Evolutionary conservation across 2,113 vertebrate species (phyloP).

Genomic region (Charadrius vociferus): DNA sequence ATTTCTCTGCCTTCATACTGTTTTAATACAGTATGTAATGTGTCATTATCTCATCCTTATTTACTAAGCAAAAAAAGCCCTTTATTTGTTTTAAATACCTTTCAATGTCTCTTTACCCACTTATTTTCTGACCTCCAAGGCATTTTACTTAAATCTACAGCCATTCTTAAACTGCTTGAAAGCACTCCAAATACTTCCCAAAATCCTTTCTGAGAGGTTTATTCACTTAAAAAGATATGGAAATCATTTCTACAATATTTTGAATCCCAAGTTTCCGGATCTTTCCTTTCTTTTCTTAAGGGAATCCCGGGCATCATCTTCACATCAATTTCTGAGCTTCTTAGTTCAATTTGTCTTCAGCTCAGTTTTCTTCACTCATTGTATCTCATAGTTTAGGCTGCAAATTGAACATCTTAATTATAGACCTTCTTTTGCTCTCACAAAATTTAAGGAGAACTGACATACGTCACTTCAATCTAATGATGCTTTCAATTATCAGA

Average conservation of each 20-base stretch:
- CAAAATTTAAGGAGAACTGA: background rate
- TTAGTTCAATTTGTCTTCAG: background rate
- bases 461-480: background rate
- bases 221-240: background rate
- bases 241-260: background rate
- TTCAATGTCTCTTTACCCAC: background rate
- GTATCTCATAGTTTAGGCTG: background rate
- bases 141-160: background rate
- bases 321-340: background rate
- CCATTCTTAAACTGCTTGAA: background rate
- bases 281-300: background rate
- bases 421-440: background rate
- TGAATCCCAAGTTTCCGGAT: background rate
- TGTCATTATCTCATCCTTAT: background rate
- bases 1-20: background rate
- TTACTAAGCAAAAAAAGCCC: background rate
- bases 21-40: background rate
- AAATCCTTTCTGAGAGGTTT: background rate
- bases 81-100: background rate
- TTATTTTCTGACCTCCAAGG: background rate
- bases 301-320: background rate
- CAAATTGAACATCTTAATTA: background rate
- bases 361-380: background rate
- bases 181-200: background rate
- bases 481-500: background rate